phyloP scores from a whole-genome alignment of 1,140 invertebrate genomes.

The Polypedilum pembai region DNA sequence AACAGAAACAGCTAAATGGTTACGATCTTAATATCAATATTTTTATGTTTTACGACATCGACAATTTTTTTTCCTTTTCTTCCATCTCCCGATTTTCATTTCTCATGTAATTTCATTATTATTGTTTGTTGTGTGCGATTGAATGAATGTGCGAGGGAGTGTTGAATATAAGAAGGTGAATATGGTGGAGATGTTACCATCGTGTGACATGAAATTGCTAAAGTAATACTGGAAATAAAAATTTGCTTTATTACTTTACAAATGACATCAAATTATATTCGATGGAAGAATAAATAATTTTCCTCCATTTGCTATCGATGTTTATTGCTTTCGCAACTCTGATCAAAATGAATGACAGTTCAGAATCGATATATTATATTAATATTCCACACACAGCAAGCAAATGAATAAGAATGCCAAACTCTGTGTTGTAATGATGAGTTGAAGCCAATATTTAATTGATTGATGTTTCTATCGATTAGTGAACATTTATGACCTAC shows the following conservation, averaged over 20 bases:
- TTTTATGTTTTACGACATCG: constrained; percentile 26
- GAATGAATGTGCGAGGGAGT: background rate
- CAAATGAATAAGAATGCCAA: background rate
- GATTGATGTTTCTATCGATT: constrained; percentile 18
- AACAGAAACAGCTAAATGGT: constrained; percentile 13
- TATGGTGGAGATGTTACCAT: background rate
- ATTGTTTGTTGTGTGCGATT: background rate
- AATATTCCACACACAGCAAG: background rate
- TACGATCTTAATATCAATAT: constrained; percentile 27
- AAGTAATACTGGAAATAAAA: background rate
- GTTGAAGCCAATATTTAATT: background rate
- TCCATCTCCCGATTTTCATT: background rate
- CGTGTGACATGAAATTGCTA: background rate
- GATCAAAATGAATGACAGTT: too few species aligned
- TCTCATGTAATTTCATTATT: constrained; percentile 26
- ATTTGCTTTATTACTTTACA: constrained; percentile 7
- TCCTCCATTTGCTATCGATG: background rate
- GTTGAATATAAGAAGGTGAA: background rate
- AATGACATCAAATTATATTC: background rate
- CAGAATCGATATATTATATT: too few species aligned
- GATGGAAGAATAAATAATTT: constrained; percentile 6
- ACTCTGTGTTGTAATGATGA: background rate
- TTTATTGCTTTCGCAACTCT: background rate
- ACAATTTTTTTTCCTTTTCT: constrained; percentile 6
- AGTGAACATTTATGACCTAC: background rate